Conservation (phyloP, 2,888 invertebrate species). For the Mycalesis mineus region DNA sequence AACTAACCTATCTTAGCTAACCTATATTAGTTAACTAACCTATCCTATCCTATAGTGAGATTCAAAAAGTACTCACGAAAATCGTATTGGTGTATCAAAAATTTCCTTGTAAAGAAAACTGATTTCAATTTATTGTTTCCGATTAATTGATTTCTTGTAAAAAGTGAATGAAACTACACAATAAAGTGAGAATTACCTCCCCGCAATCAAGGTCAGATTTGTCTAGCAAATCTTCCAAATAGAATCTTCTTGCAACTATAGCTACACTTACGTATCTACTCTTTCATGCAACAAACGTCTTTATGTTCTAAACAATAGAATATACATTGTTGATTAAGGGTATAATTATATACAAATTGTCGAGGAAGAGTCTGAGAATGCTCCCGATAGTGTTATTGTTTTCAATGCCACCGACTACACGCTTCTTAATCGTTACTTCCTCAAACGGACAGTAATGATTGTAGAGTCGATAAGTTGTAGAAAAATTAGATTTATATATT, state of each 20-base stretch:
- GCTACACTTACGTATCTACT: not conserved
- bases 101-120: too few species aligned
- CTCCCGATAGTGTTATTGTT: conserved; percentile 67
- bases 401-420: conserved; percentile 57
- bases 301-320: not conserved
- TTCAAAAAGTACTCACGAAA: too few species aligned
- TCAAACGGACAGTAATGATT: conserved; percentile 45
- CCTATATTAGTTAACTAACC: too few species aligned
- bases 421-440: conserved; percentile 68
- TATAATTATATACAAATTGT: conserved; percentile 20
- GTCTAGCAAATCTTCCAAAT: conserved; percentile 63
- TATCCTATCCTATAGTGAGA: too few species aligned
- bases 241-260: conserved; percentile 32
- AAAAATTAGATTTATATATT: not conserved
- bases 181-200: conserved; percentile 36
- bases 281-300: not conserved
- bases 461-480: conserved; percentile 34
- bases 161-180: conserved; percentile 55
- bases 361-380: conserved; percentile 60
- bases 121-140: not conserved
- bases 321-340: conserved; percentile 14
- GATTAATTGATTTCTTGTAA: not conserved
- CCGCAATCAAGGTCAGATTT: conserved; percentile 70
- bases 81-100: too few species aligned
- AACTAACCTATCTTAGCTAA: too few species aligned